Conservation (phyloP, 1,140 invertebrate genomes). For the Sitobion miscanthi region DNA sequence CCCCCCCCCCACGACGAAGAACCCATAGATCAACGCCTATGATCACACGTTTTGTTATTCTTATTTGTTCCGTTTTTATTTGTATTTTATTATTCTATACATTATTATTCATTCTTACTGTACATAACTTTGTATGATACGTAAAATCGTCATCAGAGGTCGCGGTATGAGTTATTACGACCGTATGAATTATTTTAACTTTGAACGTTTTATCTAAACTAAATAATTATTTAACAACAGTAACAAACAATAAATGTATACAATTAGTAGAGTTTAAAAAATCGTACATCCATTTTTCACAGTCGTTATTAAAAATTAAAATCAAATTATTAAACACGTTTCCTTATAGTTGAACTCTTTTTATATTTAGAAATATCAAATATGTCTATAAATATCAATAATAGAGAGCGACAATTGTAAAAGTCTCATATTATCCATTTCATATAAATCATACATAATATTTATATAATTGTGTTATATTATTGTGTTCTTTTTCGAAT, state of each 20-base stretch:
- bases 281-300: too few species aligned
- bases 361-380: too few species aligned
- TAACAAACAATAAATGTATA: background rate
- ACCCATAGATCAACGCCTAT: background rate
- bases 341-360: too few species aligned
- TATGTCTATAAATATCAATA: background rate
- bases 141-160: background rate
- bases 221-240: background rate
- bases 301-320: too few species aligned
- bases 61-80: background rate
- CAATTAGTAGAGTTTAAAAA: background rate
- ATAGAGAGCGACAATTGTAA: background rate
- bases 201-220: too few species aligned
- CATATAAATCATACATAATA: background rate
- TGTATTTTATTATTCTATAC: background rate
- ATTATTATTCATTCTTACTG: background rate
- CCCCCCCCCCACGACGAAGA: background rate
- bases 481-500: too few species aligned
- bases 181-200: background rate
- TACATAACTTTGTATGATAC: background rate
- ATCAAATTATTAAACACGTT: too few species aligned
- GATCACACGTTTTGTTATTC: background rate
- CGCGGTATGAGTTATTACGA: conserved; percentile 2
- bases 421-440: background rate
- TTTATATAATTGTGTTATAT: too few species aligned